phyloP scores from a whole-genome alignment of 2,797 vertebrate species.

The Pipistrellus pygmaeus region DNA sequence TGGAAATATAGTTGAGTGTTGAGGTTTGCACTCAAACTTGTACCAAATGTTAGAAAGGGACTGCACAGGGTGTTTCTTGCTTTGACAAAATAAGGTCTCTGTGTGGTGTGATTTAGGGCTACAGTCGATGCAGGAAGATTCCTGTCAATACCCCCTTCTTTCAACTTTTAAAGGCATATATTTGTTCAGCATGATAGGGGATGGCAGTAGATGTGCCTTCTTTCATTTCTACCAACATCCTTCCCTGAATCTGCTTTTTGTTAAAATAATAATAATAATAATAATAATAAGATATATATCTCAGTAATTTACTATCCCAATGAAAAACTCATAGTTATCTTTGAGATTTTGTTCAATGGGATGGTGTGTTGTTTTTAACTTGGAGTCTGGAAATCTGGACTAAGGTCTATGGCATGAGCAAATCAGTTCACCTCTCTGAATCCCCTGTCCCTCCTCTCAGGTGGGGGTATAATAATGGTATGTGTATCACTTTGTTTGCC shows the following conservation, averaged over 20 bases:
- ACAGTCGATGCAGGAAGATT: background rate
- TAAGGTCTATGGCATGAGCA: rapidly evolving
- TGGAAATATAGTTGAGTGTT: background rate
- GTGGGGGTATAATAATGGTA: background rate
- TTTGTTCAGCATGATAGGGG: conserved; percentile 6
- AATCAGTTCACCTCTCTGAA: background rate
- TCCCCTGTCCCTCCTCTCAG: background rate
- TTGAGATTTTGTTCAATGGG: background rate
- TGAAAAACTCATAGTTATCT: background rate
- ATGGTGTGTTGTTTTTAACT: background rate
- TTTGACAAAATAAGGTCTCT: background rate
- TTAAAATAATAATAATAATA: no score
- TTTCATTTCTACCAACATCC: background rate
- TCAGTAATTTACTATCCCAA: background rate
- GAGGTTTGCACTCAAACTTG: background rate
- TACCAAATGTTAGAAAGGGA: background rate
- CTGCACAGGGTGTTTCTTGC: background rate
- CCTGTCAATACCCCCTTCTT: background rate
- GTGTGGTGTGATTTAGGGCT: background rate
- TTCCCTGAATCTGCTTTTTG: background rate
- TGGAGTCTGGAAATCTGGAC: background rate
- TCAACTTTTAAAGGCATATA: background rate
- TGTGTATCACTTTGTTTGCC: background rate
- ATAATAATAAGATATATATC: no score
- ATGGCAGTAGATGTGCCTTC: background rate